Base-by-base conservation (phyloP, 2,888 invertebrate species). In the Ectobius pallidus region DNA sequence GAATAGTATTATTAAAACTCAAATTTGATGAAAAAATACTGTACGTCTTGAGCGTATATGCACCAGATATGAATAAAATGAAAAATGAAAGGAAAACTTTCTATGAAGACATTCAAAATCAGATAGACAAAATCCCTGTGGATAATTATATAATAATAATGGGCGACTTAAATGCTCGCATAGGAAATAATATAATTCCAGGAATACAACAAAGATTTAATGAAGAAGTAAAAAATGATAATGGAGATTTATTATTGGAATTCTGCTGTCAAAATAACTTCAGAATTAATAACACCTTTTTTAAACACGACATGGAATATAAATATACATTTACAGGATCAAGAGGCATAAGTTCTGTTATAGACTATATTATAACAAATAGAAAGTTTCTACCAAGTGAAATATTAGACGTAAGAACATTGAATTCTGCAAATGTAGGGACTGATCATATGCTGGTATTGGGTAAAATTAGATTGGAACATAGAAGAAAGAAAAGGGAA, bases 201-300 rank as follows among this genome's bases (percentile, higher is more conserved):
- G 49, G 7, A 49, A 49, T 7, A 49, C 49, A 49, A 49, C 49
- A 49, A 49, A 49, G 49, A 49, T n/a, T 49, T 18, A 49, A 49
- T 49, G 49, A 49, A 49, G 49, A 49, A 49, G n/a, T 49, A 49
- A 49, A 49, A 49, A 49, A n/a, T n/a, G 49, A 49, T 49, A 49
- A 49, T 49, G 49, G n/a, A 49, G 49, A 49, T 49, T n/a, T 49
- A 49, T 49, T 49, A 14, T 6, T 18, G n/a, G n/a, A 49, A 14
- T 14, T 49, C 7, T n/a, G 6, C n/a, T n/a, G n/a, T n/a, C n/a
- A n/a, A n/a, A n/a, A n/a, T n/a, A n/a, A n/a, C n/a, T n/a, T n/a
- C n/a, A n/a, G n/a, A n/a, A n/a, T n/a, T n/a, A n/a, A n/a, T n/a
- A n/a, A n/a, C n/a, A n/a, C n/a, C n/a, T n/a, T n/a, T n/a, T n/a